These are phyloP conservation scores for Lycocerus yunnanus DNA, from an alignment of 2,888 invertebrate species.

Conservation along the genomic window DNA sequence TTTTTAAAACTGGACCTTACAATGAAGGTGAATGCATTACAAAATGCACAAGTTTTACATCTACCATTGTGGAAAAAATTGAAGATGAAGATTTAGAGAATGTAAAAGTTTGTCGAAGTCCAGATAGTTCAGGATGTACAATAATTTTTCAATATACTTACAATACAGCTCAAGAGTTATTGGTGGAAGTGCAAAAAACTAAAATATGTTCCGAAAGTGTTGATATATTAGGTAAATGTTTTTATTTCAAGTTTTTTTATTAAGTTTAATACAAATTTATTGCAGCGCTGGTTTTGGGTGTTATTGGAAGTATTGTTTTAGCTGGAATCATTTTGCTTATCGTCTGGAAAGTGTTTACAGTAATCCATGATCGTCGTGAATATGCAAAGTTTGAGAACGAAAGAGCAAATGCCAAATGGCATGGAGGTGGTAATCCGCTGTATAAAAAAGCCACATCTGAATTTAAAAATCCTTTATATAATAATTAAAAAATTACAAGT, in stretches of 20 bases:
- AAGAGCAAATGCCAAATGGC: slow-evolving; percentile 70
- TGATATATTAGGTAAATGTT: slow-evolving; percentile 52
- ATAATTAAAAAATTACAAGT: background rate
- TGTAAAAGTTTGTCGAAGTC: slow-evolving; percentile 53
- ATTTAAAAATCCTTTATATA: slow-evolving; percentile 67
- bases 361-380: slow-evolving; percentile 74
- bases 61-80: slow-evolving; percentile 50
- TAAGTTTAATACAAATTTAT: slow-evolving; percentile 26
- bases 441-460: slow-evolving; percentile 78
- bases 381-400: slow-evolving; percentile 76
- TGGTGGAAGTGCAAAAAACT: slow-evolving; percentile 56
- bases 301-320: slow-evolving; percentile 71
- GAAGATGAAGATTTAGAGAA: slow-evolving; percentile 41
- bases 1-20: slow-evolving; percentile 55
- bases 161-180: slow-evolving; percentile 47
- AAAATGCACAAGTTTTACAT: slow-evolving; percentile 46
- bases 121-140: slow-evolving; percentile 55
- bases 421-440: slow-evolving; percentile 79
- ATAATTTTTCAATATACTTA: slow-evolving; percentile 57
- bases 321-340: slow-evolving; percentile 72
- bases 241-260: background rate
- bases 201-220: slow-evolving; percentile 54
- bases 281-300: slow-evolving; percentile 70
- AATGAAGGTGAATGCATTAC: slow-evolving; percentile 42
- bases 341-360: slow-evolving; percentile 77